Evolutionary conservation across 2,113 vertebrate genomes (phyloP).

Genomic region (Oreochromis niloticus): DNA sequence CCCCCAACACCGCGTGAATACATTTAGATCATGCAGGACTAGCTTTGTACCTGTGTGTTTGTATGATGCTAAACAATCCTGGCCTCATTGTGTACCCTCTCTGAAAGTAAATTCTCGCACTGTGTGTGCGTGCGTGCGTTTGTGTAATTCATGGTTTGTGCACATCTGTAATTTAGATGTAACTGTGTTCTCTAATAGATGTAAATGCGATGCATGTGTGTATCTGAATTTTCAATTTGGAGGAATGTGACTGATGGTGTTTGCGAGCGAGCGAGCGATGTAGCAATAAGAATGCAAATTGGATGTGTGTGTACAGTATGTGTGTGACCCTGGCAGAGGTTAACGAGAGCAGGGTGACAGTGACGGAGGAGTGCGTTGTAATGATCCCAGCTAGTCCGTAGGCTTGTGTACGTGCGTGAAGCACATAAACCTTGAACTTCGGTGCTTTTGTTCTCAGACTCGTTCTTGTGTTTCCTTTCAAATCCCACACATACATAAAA

Average conservation of each 20-base stretch:
- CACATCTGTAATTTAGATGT: conserved; percentile 25
- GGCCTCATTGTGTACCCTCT: conserved; percentile 17
- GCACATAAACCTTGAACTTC: conserved; percentile 33
- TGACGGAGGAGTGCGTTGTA: conserved; percentile 45
- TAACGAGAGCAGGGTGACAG: conserved; percentile 44
- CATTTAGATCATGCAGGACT: not conserved
- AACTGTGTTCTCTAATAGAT: conserved; percentile 29
- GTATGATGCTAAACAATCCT: not conserved
- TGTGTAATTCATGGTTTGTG: not conserved
- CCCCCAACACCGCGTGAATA: not conserved
- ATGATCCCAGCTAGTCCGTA: conserved; percentile 42
- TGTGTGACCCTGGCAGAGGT: conserved; percentile 50
- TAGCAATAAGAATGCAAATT: conserved; percentile 59
- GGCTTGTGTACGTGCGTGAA: not conserved
- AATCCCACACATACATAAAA: not conserved
- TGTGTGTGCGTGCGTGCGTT: not conserved
- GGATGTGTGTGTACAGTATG: conserved; percentile 14
- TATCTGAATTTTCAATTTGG: conserved; percentile 51
- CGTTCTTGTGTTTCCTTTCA: not conserved
- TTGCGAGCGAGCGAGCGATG: conserved; percentile 28
- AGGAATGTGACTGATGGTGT: conserved; percentile 49
- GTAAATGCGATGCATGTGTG: conserved; percentile 49
- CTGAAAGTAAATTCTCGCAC: not conserved
- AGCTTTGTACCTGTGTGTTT: not conserved
- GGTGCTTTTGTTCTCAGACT: not conserved